Evolutionary conservation across 1,140 invertebrate species (phyloP).

Genomic region (Phthorimaea operculella): DNA sequence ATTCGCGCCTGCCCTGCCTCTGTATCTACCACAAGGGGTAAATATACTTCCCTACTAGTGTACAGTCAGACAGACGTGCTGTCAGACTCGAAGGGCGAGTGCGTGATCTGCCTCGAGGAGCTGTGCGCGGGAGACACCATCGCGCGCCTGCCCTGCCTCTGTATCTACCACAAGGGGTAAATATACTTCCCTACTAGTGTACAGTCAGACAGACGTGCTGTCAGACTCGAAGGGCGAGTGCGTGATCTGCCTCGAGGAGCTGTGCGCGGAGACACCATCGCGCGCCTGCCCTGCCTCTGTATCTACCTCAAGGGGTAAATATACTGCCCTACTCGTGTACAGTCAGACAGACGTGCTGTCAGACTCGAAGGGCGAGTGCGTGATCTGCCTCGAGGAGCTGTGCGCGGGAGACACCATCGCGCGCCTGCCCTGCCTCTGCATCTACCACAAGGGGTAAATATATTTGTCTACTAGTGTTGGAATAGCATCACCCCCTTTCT

Average conservation of each 20-base stretch:
- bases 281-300: slow-evolving; percentile 97
- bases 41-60: slow-evolving; percentile 7
- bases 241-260: slow-evolving; percentile 98
- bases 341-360: no score
- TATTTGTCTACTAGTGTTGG: background rate
- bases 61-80: no score
- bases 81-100: slow-evolving; percentile 97
- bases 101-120: slow-evolving; percentile 98
- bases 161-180: slow-evolving; percentile 99
- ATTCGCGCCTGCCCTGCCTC: slow-evolving; percentile 96
- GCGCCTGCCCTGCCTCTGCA: slow-evolving; percentile 97
- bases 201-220: no score
- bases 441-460: slow-evolving; percentile 96
- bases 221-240: slow-evolving; percentile 97
- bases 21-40: slow-evolving; percentile 99
- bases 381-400: slow-evolving; percentile 98
- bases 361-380: slow-evolving; percentile 97
- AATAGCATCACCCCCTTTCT: no score
- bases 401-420: slow-evolving; percentile 95
- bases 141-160: slow-evolving; percentile 97
- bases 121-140: slow-evolving; percentile 94
- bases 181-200: background rate
- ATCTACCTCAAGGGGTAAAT: slow-evolving; percentile 97
- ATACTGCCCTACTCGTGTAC: background rate
- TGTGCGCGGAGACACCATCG: slow-evolving; percentile 95